phyloP scores from a whole-genome alignment of 2,888 invertebrate genomes.

The Yponomeuta plumbellus region DNA sequence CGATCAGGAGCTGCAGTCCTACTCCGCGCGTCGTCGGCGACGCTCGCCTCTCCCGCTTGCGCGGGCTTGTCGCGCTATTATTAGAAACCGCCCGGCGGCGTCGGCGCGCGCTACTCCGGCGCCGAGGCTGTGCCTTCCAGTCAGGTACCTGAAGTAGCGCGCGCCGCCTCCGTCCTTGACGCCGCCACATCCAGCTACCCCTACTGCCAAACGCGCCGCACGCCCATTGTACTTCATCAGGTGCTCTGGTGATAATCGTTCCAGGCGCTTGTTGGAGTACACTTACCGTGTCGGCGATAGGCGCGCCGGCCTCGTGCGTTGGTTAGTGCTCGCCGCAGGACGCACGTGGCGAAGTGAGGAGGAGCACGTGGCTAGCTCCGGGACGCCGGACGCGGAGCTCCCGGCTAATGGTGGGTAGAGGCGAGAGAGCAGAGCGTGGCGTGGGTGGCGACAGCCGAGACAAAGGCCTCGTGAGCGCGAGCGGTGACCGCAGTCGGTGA shows the following conservation, averaged over 20 bases:
- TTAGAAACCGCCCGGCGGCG: constrained; percentile 50
- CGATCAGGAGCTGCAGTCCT: constrained; percentile 62
- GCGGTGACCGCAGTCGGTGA: constrained; percentile 47
- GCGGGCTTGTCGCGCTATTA: constrained; percentile 45
- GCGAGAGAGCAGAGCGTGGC: constrained; percentile 37
- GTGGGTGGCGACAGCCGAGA: constrained; percentile 40
- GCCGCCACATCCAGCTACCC: constrained; percentile 25
- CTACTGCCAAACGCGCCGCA: constrained; percentile 80
- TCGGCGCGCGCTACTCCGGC: constrained; percentile 91
- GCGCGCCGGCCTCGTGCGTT: constrained; percentile 31
- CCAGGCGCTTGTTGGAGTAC: constrained; percentile 99
- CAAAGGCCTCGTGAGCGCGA: constrained; percentile 34
- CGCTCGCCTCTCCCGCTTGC: constrained; percentile 28
- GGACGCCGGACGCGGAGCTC: background rate
- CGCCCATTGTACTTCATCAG: constrained; percentile 99
- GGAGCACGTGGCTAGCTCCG: constrained; percentile 21
- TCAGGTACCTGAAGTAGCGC: constrained; percentile 99
- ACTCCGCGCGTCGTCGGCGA: constrained; percentile 51
- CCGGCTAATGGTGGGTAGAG: constrained; percentile 30
- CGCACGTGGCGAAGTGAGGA: constrained; percentile 18
- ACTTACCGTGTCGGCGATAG: constrained; percentile 90
- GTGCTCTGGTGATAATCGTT: constrained; percentile 95
- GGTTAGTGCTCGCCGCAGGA: constrained; percentile 18
- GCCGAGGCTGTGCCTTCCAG: constrained; percentile 87
- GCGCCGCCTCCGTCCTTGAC: constrained; percentile 81